Base-by-base conservation (phyloP, 23 tunicate genomes). In the Trididemnum nubilum region DNA sequence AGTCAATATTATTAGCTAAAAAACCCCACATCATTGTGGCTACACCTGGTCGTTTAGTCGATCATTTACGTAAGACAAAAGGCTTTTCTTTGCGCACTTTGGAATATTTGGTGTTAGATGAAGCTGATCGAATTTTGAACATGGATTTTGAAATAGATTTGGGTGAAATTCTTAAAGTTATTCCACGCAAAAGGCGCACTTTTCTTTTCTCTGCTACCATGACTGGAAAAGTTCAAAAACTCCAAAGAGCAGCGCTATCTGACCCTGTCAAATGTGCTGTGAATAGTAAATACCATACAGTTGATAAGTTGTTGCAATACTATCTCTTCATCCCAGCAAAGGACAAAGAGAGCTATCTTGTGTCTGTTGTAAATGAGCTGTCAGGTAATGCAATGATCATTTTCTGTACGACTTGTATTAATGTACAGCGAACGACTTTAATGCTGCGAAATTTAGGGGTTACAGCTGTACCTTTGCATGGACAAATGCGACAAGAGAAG, bases 61-160 rank as follows among this genome's bases (percentile, higher is more conserved):
- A 94, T 71, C 98, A 94, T 64, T 81, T 94, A n/a, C 90, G 79
- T 63, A 94, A 94, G 67, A 94, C 98, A 0, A 94, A 85, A 73
- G 98, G 98, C 21, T 94, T 94, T 76, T 51, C 91, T 25, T 36
- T 94, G 64, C 81, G 91, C 21, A 64, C 91, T 2, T n/a, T 94
- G 12, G 88, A 89, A 51, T 94, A 29, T 82, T 57, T 94, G 35
- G 95, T 94, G 3, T 51, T 94, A 31, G 98, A 94, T 70, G 98
- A 94, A 82, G 98, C 98, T 0, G 98, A 94, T 71, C 64, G 98
- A 35, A 89, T 94, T 21, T 77, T 94, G 33, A 89, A 89, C 81
- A 85, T 94, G 95, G 98, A 94, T 71, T 94, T 94, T 77, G 98
- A 94, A 77, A 65, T 82, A 0, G 98, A 94, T 72, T 36, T 94